These are phyloP conservation scores for Melanotaenia duboulayi DNA, from an alignment of 2,113 vertebrate species.

Conservation along the genomic window DNA sequence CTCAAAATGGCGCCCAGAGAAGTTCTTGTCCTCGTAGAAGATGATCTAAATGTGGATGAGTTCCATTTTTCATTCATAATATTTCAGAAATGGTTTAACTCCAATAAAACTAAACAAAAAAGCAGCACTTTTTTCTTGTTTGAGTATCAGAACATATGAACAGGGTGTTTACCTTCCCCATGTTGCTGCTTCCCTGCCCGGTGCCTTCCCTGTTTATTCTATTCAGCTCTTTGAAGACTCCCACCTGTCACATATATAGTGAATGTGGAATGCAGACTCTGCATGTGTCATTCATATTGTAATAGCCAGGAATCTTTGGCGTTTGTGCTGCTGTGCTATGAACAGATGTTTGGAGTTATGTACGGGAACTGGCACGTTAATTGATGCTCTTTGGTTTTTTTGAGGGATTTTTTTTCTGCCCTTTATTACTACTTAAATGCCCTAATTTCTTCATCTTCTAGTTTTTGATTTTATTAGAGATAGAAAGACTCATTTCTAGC, in stretches of 20 bases:
- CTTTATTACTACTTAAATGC: conserved; percentile 11
- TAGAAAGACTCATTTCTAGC: background rate
- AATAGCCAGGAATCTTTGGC: conserved; percentile 55
- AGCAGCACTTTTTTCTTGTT: too few species aligned
- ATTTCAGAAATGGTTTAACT: too few species aligned
- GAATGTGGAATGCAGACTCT: conserved; percentile 71
- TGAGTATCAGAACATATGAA: too few species aligned
- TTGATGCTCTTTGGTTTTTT: background rate
- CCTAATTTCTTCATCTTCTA: background rate
- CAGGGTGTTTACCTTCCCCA: conserved; percentile 73
- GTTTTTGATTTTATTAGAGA: too few species aligned
- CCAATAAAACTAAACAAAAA: too few species aligned
- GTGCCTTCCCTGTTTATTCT: conserved; percentile 19
- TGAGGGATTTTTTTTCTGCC: too few species aligned
- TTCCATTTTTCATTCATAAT: background rate
- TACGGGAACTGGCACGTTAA: conserved; percentile 24
- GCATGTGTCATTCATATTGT: conserved; percentile 75
- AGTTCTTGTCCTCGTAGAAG: conserved; percentile 77
- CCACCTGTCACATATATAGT: conserved; percentile 70
- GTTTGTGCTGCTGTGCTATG: conserved; percentile 27
- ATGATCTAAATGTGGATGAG: conserved; percentile 63
- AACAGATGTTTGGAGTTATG: conserved; percentile 33
- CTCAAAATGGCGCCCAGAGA: conserved; percentile 66
- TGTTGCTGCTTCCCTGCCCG: conserved; percentile 36
- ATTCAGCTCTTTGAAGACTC: conserved; percentile 65